Base-by-base conservation (phyloP, 2,888 invertebrate genomes). In the Sphaerolaimus hirsutus region DNA sequence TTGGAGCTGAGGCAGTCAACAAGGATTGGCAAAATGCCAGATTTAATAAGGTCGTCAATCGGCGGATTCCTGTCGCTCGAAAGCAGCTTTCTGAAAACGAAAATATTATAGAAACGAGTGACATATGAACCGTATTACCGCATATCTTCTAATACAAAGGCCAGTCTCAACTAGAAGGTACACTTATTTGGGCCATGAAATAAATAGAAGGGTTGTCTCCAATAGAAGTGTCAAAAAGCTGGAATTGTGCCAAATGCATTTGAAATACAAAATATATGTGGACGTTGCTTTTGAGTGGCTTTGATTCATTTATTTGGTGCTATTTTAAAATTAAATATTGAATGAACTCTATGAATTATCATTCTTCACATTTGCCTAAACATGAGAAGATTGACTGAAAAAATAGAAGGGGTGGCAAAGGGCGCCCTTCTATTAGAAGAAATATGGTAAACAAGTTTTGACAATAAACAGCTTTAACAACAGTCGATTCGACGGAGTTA, bases 41-140 rank as follows among this genome's bases (percentile, higher is more conserved):
- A 81, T 41, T 76, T 72, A 58, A 97, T 93, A 53, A 97, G 72
- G 52, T 81, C 81, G 70, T 97, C 87, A 59, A 97, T 93, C 23
- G 97, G 93, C 54, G 97, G 97, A 72, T 93, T 93, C 59, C 84
- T 77, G 67, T 97, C 93, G 53, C 87, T 87, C 10, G 91, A 93
- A 32, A 97, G 72, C 56, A 97, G 72, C 68, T 91, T 93, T 55
- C 93, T 66, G 56, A 53, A 41, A 64, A 61, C 46, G 46, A 38
- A 47, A 49, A 48, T 7, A 48, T 27, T 2, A 23, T 37, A 35
- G 43, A 48, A 66, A 66, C 66, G 75, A 50, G 87, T 87, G n/a
- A n/a, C n/a, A n/a, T n/a, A n/a, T n/a, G n/a, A n/a, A n/a, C n/a
- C n/a, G n/a, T n/a, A n/a, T n/a, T n/a, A n/a, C n/a, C n/a, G n/a